Conservation (phyloP, 1,140 invertebrate genomes). For the Cyrtorhinus lividipennis region DNA sequence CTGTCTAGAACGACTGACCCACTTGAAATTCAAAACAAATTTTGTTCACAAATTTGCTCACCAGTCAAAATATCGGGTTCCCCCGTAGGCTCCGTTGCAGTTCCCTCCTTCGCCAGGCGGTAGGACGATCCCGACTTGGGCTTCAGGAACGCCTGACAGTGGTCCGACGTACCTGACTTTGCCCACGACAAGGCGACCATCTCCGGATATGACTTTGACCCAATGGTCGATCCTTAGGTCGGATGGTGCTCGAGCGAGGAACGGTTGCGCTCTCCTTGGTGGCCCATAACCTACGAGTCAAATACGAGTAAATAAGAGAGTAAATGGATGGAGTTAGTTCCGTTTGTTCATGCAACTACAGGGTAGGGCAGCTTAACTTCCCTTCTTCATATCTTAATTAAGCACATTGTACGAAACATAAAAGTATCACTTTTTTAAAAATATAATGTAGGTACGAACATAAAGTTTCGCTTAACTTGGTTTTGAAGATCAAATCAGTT, state of each 20-base stretch:
- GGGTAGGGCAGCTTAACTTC: too few species aligned
- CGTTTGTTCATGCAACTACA: too few species aligned
- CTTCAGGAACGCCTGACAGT: slow-evolving; percentile 31
- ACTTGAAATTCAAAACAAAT: too few species aligned
- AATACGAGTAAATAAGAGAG: slow-evolving; percentile 20
- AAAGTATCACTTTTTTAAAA: too few species aligned
- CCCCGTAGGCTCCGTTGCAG: slow-evolving; percentile 50
- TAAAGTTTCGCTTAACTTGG: too few species aligned
- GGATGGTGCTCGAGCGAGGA: slow-evolving; percentile 48
- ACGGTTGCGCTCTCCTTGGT: slow-evolving; percentile 45
- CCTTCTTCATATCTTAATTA: too few species aligned
- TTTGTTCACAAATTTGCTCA: slow-evolving; percentile 30
- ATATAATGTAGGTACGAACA: too few species aligned
- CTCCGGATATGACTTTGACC: slow-evolving; percentile 55
- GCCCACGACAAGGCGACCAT: slow-evolving; percentile 50
- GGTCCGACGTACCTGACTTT: slow-evolving; percentile 48
- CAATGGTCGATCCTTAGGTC: slow-evolving; percentile 54
- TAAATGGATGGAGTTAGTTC: too few species aligned
- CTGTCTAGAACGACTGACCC: too few species aligned
- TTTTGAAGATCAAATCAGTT: too few species aligned
- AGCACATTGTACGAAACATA: too few species aligned
- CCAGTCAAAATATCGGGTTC: slow-evolving; percentile 50
- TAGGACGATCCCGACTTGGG: slow-evolving; percentile 46
- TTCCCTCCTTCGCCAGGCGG: slow-evolving; percentile 36
- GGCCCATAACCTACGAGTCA: slow-evolving; percentile 37